These are phyloP conservation scores for Psococerastis gibbosa DNA, from an alignment of 2,888 invertebrate genomes.

Conservation along the genomic window DNA sequence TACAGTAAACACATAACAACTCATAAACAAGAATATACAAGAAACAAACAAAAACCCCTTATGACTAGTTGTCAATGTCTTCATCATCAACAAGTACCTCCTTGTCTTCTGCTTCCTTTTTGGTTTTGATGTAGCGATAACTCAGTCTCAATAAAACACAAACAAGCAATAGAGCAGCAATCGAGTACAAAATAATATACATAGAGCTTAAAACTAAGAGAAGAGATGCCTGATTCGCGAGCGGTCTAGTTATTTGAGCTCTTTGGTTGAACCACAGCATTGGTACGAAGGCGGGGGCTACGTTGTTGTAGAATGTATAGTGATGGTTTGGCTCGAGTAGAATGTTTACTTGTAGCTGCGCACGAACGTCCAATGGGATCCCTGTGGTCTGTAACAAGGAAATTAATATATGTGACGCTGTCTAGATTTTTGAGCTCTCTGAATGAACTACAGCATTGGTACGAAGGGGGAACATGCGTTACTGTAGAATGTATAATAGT, in stretches of 20 bases:
- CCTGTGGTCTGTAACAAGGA: conserved; percentile 34
- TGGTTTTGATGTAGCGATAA: no score
- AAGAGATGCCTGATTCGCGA: conserved; percentile 33
- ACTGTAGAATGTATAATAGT: conserved; percentile 33
- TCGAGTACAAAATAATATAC: no score
- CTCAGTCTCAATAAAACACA: no score
- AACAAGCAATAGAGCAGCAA: no score
- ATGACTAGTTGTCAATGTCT: no score
- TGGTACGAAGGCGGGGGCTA: conserved; percentile 40
- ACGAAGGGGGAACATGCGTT: conserved; percentile 35
- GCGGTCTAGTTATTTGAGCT: conserved; percentile 35
- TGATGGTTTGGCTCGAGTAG: conserved; percentile 27
- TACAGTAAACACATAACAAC: no score
- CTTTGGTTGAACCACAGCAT: conserved; percentile 60
- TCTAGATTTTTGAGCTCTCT: conserved; percentile 37
- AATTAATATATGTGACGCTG: no score
- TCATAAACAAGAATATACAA: no score
- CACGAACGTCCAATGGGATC: conserved; percentile 48
- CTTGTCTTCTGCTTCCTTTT: no score
- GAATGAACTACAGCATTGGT: conserved; percentile 61
- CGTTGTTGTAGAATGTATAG: conserved; percentile 35
- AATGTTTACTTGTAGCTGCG: conserved; percentile 57
- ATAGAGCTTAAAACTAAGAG: no score
- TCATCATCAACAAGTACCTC: no score
- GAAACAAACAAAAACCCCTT: no score